Percentiles rank a stretch among this genome's conserved stretches.
Conservation (phyloP, 2,113 vertebrate species). For the Upupa epops region DNA sequence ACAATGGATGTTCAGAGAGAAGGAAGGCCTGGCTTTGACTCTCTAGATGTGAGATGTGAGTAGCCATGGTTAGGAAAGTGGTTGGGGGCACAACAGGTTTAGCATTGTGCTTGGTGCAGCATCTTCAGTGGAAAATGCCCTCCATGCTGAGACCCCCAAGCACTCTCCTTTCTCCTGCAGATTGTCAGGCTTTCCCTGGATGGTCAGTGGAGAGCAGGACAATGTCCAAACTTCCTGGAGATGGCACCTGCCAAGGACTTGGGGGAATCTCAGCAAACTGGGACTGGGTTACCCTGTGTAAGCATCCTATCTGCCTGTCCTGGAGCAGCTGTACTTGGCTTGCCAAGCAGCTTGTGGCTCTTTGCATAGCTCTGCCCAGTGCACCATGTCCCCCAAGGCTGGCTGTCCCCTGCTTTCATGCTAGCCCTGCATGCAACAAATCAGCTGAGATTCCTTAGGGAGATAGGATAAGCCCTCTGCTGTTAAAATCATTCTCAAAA, state of each 20-base stretch:
- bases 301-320: background rate
- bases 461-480: background rate
- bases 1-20: background rate
- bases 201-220: background rate
- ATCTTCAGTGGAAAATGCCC: background rate
- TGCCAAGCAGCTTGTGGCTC: background rate
- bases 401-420: background rate
- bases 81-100: background rate
- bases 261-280: background rate
- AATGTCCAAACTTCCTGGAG: background rate
- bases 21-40: background rate
- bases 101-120: background rate
- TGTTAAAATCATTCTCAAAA: background rate
- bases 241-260: background rate
- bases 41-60: background rate
- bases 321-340: background rate
- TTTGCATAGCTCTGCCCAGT: background rate
- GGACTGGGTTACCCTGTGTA: background rate
- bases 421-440: slow-evolving; percentile 13
- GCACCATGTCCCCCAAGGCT: background rate
- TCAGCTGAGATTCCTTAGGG: background rate
- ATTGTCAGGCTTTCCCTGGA: background rate
- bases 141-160: rapidly evolving
- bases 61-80: background rate
- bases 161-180: background rate